phyloP scores from a whole-genome alignment of 2,797 vertebrate genomes.

The Pteropus rufus region DNA sequence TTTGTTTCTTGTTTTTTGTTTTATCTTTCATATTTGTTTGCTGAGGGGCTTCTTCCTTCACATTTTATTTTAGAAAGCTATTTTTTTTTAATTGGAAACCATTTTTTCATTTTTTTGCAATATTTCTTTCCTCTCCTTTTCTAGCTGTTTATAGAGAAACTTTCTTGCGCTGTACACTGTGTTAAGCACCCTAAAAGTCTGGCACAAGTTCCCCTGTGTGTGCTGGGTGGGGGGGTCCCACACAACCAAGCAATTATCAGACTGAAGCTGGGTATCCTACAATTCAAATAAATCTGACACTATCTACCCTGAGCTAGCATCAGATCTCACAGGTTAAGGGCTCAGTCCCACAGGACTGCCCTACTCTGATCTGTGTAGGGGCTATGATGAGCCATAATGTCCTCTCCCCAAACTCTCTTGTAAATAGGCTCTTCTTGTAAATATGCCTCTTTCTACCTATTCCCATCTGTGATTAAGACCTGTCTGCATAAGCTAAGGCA shows the following conservation, averaged over 20 bases:
- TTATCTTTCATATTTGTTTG: not conserved
- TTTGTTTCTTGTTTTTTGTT: not conserved
- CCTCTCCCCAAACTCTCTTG: not conserved
- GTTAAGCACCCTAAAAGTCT: not conserved
- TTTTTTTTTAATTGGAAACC: not conserved
- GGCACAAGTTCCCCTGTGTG: not conserved
- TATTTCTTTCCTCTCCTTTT: not conserved
- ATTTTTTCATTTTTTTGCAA: not conserved
- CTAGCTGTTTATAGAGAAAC: not conserved
- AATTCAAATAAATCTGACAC: not conserved
- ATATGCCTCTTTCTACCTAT: not conserved
- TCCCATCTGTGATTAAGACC: not conserved
- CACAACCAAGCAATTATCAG: not conserved
- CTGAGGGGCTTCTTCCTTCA: not conserved
- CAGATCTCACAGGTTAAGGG: not conserved
- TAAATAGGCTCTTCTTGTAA: not conserved
- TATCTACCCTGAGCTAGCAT: not conserved
- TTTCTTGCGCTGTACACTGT: not conserved
- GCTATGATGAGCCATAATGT: not conserved
- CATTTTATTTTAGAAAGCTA: not conserved
- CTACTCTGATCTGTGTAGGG: not conserved
- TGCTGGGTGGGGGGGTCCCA: fast-evolving
- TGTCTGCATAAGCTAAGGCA: not conserved
- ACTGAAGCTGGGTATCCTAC: not conserved
- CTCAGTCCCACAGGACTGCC: not conserved